Base-by-base conservation (phyloP, 2,113 vertebrate species). In the Amazona guildingii region DNA sequence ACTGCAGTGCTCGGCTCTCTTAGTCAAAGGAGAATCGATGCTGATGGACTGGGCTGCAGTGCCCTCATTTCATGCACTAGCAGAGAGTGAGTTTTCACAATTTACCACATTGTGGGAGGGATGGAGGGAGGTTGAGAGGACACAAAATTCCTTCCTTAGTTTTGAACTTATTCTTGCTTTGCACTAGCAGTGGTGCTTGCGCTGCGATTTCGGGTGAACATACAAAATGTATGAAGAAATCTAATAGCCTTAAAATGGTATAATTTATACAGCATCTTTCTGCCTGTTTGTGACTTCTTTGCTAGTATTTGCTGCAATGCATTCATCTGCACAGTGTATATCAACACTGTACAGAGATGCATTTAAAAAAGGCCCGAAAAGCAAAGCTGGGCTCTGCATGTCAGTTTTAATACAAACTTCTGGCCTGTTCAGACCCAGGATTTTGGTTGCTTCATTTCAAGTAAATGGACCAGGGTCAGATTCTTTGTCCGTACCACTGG, bases 401-500 rank as follows among this genome's bases (percentile, higher is more conserved):
- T 77, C 21, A 24, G 29, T 63, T 96, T 83, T 83, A 66, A 74
- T 54, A 49, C 41, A 77, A 77, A 94, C 20, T 88, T 52, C 48
- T 86, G 83, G 43, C 82, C 17, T 29, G n/a, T 41, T 91, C 43
- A 48, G 64, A 66, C 52, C n/a, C 35, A 77, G 68, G 51, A 44
- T 83, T 95, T 87, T 70, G 68, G 43, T 86, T 64, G 70, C 54
- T 92, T 80, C 68, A 35, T 88, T 93, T 78, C 85, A 78, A 79
- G 68, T 73, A 92, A 89, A 95, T 16, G 62, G 62, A 82, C 61
- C 55, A 25, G 62, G 37, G 75, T 88, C 64, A 82, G 78, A 94
- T 74, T 83, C 90, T 94, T 85, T 91, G 93, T 93, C 85, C 67
- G 79, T 92, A 67, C 43, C 64, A 88, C 39, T 94, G 88, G 61